Evolutionary conservation across 2,113 vertebrate species (phyloP).

Genomic region (Ptilorrhoa leucosticta): DNA sequence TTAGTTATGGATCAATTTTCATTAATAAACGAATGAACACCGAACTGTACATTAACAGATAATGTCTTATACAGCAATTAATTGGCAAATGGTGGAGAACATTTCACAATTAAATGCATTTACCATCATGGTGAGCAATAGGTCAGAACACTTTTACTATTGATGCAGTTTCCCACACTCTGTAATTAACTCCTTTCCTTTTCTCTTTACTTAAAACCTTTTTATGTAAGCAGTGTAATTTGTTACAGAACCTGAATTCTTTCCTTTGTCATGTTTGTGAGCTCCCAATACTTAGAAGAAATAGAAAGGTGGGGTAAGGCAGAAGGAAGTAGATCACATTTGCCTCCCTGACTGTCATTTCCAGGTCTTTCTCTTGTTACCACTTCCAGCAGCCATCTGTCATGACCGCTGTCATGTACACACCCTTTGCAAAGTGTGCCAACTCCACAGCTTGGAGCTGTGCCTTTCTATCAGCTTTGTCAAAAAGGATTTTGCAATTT

Average conservation of each 20-base stretch:
- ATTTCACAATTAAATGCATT: background rate
- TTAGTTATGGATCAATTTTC: background rate
- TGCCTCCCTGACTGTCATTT: background rate
- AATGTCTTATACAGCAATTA: background rate
- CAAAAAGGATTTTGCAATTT: background rate
- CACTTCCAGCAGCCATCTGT: conserved; percentile 35
- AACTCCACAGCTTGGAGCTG: background rate
- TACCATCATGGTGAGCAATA: background rate
- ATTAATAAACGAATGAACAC: background rate
- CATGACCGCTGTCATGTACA: background rate
- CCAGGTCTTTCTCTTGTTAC: background rate
- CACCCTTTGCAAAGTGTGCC: background rate
- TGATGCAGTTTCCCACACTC: background rate
- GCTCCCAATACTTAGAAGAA: background rate
- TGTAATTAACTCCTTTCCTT: background rate
- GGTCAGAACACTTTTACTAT: background rate
- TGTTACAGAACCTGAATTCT: background rate
- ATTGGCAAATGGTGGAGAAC: background rate
- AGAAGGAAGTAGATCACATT: background rate
- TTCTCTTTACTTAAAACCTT: background rate
- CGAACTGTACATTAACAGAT: background rate
- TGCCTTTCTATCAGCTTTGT: background rate
- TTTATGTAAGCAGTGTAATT: background rate
- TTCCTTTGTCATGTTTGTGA: background rate
- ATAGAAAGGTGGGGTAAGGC: background rate